phyloP scores from a whole-genome alignment of 2,797 vertebrate genomes.

The Girardinus metallicus region DNA sequence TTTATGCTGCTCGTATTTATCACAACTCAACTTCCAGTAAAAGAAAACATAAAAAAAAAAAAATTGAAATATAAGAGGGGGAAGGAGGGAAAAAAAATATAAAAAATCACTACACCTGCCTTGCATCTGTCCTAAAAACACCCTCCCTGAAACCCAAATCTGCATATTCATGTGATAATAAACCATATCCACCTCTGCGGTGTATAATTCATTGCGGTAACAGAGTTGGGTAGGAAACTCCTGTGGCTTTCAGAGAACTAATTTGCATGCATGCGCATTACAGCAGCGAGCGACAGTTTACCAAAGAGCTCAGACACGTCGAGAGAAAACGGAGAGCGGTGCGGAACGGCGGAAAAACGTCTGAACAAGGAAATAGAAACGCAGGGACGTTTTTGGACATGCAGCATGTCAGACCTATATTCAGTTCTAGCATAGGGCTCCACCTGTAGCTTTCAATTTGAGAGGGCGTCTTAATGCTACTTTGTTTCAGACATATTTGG shows the following conservation, averaged over 20 bases:
- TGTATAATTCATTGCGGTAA: conserved; percentile 28
- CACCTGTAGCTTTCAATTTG: background rate
- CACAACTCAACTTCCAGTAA: background rate
- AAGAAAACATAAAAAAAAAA: background rate
- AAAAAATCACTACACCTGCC: background rate
- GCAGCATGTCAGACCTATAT: background rate
- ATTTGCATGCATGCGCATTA: conserved; percentile 63
- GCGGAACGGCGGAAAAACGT: conserved; percentile 45
- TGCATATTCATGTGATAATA: conserved; percentile 3
- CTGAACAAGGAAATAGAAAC: conserved; percentile 32
- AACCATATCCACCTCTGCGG: conserved; percentile 7
- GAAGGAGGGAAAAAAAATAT: too few relatives aligned
- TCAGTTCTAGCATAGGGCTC: background rate
- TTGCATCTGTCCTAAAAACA: background rate
- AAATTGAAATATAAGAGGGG: background rate
- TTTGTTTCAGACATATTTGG: background rate
- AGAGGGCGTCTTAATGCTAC: background rate
- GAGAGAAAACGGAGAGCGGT: conserved; percentile 51
- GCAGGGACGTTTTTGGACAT: conserved; percentile 20
- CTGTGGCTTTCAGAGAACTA: conserved; percentile 33
- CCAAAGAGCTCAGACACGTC: conserved; percentile 55
- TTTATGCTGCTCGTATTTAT: background rate
- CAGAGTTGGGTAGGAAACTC: conserved; percentile 21
- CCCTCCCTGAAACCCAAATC: background rate
- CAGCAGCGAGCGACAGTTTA: conserved; percentile 60